phyloP scores from a whole-genome alignment of 2,888 invertebrate genomes.

The Thera britannica region DNA sequence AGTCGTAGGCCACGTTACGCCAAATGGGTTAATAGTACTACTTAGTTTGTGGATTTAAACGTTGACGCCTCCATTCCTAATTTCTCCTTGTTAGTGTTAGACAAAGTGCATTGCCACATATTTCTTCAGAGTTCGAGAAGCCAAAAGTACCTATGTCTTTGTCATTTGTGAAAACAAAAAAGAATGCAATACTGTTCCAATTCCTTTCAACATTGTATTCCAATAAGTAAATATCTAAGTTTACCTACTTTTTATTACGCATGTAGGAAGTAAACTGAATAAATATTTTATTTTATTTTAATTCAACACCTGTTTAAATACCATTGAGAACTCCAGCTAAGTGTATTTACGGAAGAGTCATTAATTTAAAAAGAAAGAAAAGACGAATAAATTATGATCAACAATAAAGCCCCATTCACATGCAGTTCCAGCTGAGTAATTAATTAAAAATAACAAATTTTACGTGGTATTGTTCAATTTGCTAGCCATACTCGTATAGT shows the following conservation, averaged over 20 bases:
- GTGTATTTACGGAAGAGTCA: neutral
- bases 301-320: slow-evolving; percentile 6
- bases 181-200: neutral
- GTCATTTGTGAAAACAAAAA: neutral
- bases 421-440: slow-evolving; percentile 11
- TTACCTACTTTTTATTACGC: neutral
- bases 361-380: slow-evolving; percentile 6
- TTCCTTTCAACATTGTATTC: neutral
- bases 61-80: too few species aligned
- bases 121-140: too few species aligned
- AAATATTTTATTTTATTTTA: slow-evolving; percentile 3
- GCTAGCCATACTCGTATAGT: neutral
- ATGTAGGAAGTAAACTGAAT: neutral
- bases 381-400: neutral
- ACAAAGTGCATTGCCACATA: too few species aligned
- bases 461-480: neutral
- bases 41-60: too few species aligned
- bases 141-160: too few species aligned
- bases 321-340: neutral
- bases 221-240: neutral
- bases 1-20: too few species aligned
- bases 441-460: slow-evolving; percentile 9
- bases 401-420: neutral
- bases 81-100: too few species aligned
- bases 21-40: too few species aligned